A percentile compares a stretch with the other conserved stretches of the same genome.
Conservation (phyloP, 2,797 vertebrate genomes). For the Pristis pectinata region DNA sequence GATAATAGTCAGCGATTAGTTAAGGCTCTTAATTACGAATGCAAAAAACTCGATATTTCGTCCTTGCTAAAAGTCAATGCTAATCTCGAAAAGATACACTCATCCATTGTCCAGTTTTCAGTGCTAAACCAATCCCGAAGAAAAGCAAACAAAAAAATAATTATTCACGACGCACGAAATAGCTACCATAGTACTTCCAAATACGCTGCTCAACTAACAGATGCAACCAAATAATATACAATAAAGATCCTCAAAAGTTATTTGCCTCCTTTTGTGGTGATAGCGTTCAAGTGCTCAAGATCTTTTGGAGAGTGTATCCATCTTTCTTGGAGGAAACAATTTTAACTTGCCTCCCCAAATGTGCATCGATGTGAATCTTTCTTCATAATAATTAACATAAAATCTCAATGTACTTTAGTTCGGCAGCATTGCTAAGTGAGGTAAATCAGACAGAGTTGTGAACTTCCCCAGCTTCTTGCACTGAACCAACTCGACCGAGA, state of each 20-base stretch:
- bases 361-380: conserved; percentile 28
- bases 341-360: background rate
- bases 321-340: background rate
- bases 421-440: background rate
- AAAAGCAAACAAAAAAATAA: background rate
- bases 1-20: background rate
- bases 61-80: background rate
- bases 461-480: background rate
- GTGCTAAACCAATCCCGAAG: background rate
- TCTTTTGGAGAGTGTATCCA: background rate
- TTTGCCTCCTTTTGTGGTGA: background rate
- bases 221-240: background rate
- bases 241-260: background rate
- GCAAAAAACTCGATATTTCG: background rate
- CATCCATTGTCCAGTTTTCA: background rate
- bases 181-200: background rate
- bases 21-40: background rate
- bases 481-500: background rate
- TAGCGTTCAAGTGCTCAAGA: background rate
- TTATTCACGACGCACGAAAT: background rate
- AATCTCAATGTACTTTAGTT: background rate
- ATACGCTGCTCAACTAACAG: background rate
- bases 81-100: background rate
- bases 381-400: conserved; percentile 45
- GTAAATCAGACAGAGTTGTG: background rate